Base-by-base conservation (phyloP, 2,113 vertebrate genomes). In the Oreotrochilus melanogaster region DNA sequence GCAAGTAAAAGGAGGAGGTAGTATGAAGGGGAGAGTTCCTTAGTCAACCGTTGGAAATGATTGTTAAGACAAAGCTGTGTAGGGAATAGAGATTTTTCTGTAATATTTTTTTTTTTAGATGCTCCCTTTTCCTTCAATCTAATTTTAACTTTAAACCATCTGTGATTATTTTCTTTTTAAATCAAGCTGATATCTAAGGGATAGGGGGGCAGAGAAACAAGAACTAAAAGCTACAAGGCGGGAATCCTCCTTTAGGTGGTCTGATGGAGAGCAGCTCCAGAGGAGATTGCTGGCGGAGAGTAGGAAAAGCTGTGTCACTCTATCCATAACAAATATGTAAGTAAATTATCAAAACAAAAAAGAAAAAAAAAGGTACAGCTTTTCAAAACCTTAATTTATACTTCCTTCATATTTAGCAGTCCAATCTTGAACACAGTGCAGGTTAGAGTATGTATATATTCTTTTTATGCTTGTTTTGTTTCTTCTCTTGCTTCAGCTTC, bases 101-200 rank as follows among this genome's bases (percentile, higher is more conserved):
- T 2, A 39, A 3, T 9, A 48, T n/a, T 35, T 30, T n/a, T 85
- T 18, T 90, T 66, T 53, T 80, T 18, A 60, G 35, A 35, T 86
- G 21, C 21, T 91, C 18, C 9, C 5, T 95, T 94, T 81, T 82
- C 25, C 31, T 91, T 80, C 37, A 71, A 92, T 65, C 9, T 39
- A 47, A 62, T 86, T 90, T 80, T 78, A 92, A 65, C 48, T 79
- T 23, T 48, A 83, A 87, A 48, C 58, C 60, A 60, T 25, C 61
- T 89, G 72, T 39, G 60, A 71, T 81, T 84, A 48, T 78, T 96
- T 91, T 88, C 17, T 35, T 88, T 93, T 87, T 28, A 94, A 94
- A 89, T 86, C 50, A 88, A 42, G 14, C 54, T 57, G 35, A 83
- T 27, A 18, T 56, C 89, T 54, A 66, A 66, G 69, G 61, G 53